phyloP scores from a whole-genome alignment of 2,113 vertebrate species.

The Ceyx cyanopectus region DNA sequence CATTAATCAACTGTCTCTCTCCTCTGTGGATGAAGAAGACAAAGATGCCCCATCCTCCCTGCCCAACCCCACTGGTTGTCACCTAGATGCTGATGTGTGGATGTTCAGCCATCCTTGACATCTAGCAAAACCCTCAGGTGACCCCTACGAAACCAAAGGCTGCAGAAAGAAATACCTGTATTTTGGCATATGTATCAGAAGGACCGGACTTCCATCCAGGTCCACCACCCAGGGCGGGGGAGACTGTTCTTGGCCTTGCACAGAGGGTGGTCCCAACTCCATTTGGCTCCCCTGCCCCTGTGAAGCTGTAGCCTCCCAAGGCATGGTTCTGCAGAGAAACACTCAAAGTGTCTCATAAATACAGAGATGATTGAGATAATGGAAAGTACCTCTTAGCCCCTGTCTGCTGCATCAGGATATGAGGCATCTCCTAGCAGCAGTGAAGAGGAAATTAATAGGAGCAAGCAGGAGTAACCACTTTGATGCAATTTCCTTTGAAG shows the following conservation, averaged over 20 bases:
- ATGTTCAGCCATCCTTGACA: background rate
- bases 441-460: conserved; percentile 83
- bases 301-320: conserved; percentile 29
- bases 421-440: conserved; percentile 79
- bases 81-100: background rate
- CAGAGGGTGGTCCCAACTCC: background rate
- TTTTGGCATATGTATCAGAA: background rate
- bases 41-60: background rate
- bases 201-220: background rate
- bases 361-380: conserved; percentile 79
- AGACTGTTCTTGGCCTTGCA: background rate
- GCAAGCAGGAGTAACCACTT: conserved; percentile 84
- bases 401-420: conserved; percentile 78
- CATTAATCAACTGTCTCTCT: background rate
- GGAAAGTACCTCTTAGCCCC: conserved; percentile 78
- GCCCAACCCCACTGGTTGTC: background rate
- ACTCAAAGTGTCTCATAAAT: conserved; percentile 78
- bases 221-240: rapidly evolving
- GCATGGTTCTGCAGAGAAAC: conserved; percentile 70
- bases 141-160: rapidly evolving
- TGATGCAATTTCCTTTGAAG: conserved; percentile 86
- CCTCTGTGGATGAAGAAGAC: background rate
- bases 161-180: background rate
- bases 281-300: background rate
- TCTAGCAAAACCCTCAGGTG: background rate